Evolutionary conservation across 2,797 vertebrate genomes (phyloP).

Genomic region (Kryptopterus vitreolus): DNA sequence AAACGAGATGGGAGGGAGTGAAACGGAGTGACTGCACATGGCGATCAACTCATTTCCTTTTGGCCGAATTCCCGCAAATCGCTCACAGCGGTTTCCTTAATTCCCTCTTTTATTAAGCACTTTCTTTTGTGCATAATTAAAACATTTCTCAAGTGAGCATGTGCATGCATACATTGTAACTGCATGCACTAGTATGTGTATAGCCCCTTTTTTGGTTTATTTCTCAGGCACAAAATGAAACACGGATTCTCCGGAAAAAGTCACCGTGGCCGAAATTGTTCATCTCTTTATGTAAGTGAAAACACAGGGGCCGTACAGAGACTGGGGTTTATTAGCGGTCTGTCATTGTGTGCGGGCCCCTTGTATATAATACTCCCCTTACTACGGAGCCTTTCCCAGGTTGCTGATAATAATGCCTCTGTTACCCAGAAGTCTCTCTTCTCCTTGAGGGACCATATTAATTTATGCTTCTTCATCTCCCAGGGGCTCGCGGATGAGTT

Average conservation of each 20-base stretch:
- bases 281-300: no score
- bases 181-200: constrained; percentile 43
- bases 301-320: constrained; percentile 67
- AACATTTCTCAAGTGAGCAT: constrained; percentile 80
- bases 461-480: constrained; percentile 79
- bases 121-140: constrained; percentile 82
- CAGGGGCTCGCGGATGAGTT: constrained; percentile 66
- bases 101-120: constrained; percentile 81
- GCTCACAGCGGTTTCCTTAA: constrained; percentile 87
- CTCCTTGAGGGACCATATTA: constrained; percentile 74
- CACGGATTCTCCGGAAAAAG: constrained; percentile 53
- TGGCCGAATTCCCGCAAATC: constrained; percentile 91
- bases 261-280: constrained; percentile 56
- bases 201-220: constrained; percentile 26
- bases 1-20: constrained; percentile 52
- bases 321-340: constrained; percentile 72
- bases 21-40: constrained; percentile 64
- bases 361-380: constrained; percentile 74
- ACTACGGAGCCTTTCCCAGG: constrained; percentile 69
- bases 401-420: constrained; percentile 72
- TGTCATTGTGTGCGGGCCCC: constrained; percentile 66
- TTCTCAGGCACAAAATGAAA: constrained; percentile 62
- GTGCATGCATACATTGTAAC: constrained; percentile 68
- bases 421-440: constrained; percentile 65
- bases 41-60: constrained; percentile 87